These are phyloP conservation scores for Danio rerio DNA, from an alignment of 2,113 vertebrate species.

Conservation along the genomic window DNA sequence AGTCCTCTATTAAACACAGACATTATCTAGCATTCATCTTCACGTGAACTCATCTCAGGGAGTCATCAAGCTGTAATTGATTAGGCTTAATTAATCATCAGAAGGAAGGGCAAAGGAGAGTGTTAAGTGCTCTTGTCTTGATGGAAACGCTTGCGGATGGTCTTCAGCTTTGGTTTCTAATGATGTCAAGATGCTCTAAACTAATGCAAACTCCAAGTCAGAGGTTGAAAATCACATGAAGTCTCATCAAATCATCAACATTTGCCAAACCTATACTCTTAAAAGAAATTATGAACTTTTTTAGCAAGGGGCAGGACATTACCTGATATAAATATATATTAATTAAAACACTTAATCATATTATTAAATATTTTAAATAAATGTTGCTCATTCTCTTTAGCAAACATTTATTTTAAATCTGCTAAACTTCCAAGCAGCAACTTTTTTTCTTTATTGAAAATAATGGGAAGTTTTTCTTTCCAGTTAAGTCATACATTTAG, in stretches of 20 bases:
- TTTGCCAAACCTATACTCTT: constrained; percentile 42
- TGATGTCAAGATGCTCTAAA: constrained; percentile 35
- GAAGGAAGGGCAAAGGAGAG: neutral
- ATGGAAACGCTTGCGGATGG: constrained; percentile 2
- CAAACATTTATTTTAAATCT: too few relatives aligned
- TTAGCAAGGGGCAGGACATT: too few relatives aligned
- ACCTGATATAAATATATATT: too few relatives aligned
- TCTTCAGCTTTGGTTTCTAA: constrained; percentile 34
- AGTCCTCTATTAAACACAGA: neutral
- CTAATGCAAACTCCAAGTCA: constrained; percentile 45
- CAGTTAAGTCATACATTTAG: too few relatives aligned
- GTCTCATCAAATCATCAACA: too few relatives aligned
- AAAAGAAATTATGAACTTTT: too few relatives aligned
- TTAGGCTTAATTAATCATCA: constrained; percentile 46
- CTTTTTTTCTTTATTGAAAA: too few relatives aligned
- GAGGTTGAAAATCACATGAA: constrained; percentile 66
- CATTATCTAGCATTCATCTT: constrained; percentile 36
- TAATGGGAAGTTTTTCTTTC: too few relatives aligned
- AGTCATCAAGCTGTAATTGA: constrained; percentile 33
- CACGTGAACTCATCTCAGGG: constrained; percentile 18
- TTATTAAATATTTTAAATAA: too few relatives aligned
- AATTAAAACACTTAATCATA: too few relatives aligned
- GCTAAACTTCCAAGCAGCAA: too few relatives aligned
- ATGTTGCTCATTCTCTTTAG: too few relatives aligned
- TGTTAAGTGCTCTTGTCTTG: constrained; percentile 14